These are phyloP conservation scores for Pteronura brasiliensis DNA, from an alignment of 2,113 vertebrate genomes.

Conservation along the genomic window DNA sequence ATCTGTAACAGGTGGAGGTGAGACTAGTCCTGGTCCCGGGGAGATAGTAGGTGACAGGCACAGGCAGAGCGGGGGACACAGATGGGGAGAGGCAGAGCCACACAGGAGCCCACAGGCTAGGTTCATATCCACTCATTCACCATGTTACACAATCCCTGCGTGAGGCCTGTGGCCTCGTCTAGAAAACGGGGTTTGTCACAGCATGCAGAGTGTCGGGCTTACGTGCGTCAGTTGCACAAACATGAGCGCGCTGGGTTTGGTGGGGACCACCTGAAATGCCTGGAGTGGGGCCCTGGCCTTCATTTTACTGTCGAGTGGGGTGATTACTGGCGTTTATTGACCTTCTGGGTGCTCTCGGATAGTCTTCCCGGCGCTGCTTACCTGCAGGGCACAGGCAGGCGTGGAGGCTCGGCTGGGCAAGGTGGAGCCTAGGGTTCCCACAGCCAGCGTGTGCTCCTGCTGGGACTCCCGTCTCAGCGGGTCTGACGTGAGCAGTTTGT, in stretches of 20 bases:
- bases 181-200: background rate
- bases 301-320: background rate
- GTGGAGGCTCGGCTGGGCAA: background rate
- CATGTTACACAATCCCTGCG: rapidly evolving
- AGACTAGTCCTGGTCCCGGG: background rate
- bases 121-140: rapidly evolving
- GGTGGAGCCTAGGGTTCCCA: background rate
- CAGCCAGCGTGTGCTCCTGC: rapidly evolving
- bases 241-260: rapidly evolving
- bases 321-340: background rate
- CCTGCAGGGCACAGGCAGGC: background rate
- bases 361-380: background rate
- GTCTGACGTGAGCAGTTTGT: background rate
- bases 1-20: background rate
- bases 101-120: background rate
- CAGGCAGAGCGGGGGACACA: background rate
- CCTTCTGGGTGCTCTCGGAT: background rate
- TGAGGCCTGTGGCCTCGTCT: background rate
- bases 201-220: rapidly evolving
- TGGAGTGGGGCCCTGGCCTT: background rate
- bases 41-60: background rate
- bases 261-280: rapidly evolving
- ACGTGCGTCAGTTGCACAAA: rapidly evolving
- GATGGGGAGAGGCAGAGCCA: background rate
- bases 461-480: rapidly evolving